phyloP scores from a whole-genome alignment of 2,797 vertebrate species.

The Sebastes matsubarae region DNA sequence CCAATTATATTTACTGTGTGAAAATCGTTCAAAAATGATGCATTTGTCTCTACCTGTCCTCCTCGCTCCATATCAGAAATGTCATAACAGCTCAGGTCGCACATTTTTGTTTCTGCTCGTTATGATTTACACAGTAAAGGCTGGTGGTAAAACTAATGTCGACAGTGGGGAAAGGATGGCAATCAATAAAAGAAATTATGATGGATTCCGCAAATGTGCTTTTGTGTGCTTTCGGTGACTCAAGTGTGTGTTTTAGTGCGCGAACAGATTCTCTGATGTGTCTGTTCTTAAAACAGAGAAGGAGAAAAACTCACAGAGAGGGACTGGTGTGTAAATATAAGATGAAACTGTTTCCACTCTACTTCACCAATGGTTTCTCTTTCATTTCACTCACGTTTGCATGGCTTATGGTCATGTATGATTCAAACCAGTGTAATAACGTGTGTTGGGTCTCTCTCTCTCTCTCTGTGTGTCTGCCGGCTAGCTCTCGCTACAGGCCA shows the following conservation, averaged over 20 bases:
- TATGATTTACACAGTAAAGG: slow-evolving; percentile 44
- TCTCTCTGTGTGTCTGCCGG: slow-evolving; percentile 7
- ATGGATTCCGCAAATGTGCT: slow-evolving; percentile 33
- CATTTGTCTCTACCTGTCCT: slow-evolving; percentile 47
- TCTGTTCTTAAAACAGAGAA: not conserved
- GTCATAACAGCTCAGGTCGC: slow-evolving; percentile 40
- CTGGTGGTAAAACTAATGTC: slow-evolving; percentile 31
- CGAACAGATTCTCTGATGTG: not conserved
- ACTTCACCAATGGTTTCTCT: slow-evolving; percentile 18
- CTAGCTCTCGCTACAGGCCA: slow-evolving; percentile 45
- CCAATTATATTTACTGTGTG: slow-evolving; percentile 44
- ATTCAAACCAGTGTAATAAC: slow-evolving; percentile 54
- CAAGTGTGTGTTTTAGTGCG: not conserved
- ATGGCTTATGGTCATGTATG: slow-evolving; percentile 41
- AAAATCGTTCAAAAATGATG: slow-evolving; percentile 46
- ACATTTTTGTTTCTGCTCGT: slow-evolving; percentile 28
- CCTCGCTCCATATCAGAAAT: slow-evolving; percentile 29
- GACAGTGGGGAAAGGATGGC: slow-evolving; percentile 33
- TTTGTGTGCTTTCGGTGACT: slow-evolving; percentile 19
- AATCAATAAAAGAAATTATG: slow-evolving; percentile 51
- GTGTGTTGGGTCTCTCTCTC: slow-evolving; percentile 37
- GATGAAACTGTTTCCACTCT: slow-evolving; percentile 58
- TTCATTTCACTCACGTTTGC: slow-evolving; percentile 39
- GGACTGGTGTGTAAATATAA: slow-evolving; percentile 55
- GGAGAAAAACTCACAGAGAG: not conserved